phyloP scores from a whole-genome alignment of 2,888 invertebrate species.

The Hemithea aestivaria region DNA sequence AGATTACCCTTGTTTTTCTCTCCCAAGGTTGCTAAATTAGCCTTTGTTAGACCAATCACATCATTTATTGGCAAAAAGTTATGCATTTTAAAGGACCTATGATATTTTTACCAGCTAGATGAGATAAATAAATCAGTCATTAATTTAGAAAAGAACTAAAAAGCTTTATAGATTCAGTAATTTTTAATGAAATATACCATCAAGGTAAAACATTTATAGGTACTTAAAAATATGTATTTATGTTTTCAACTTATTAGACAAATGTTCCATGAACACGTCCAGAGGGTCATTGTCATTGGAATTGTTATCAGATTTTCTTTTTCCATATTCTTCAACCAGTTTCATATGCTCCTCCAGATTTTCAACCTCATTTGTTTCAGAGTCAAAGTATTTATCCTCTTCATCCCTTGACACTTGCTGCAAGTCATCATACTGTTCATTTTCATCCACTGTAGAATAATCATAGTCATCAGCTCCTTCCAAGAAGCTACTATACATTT shows the following conservation, averaged over 20 bases:
- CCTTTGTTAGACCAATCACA: no score
- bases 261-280: constrained; percentile 85
- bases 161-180: no score
- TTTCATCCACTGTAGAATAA: constrained; percentile 88
- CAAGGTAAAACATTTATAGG: no score
- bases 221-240: no score
- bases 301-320: constrained; percentile 32
- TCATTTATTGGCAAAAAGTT: no score
- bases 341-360: constrained; percentile 63
- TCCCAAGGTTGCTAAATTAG: no score
- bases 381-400: constrained; percentile 95
- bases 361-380: constrained; percentile 83
- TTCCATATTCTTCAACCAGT: constrained; percentile 56
- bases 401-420: constrained; percentile 84
- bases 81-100: no score
- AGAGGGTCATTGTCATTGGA: constrained; percentile 81
- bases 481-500: constrained; percentile 92
- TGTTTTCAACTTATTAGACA: constrained; percentile 47
- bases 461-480: constrained; percentile 93
- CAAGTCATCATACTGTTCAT: constrained; percentile 88
- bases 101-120: no score
- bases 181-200: no score
- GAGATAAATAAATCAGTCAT: no score
- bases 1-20: no score
- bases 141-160: no score